Percentiles rank a stretch among this genome's conserved stretches.
phyloP scores from a whole-genome alignment of 2,113 vertebrate species.

The Pangasianodon gigas region DNA sequence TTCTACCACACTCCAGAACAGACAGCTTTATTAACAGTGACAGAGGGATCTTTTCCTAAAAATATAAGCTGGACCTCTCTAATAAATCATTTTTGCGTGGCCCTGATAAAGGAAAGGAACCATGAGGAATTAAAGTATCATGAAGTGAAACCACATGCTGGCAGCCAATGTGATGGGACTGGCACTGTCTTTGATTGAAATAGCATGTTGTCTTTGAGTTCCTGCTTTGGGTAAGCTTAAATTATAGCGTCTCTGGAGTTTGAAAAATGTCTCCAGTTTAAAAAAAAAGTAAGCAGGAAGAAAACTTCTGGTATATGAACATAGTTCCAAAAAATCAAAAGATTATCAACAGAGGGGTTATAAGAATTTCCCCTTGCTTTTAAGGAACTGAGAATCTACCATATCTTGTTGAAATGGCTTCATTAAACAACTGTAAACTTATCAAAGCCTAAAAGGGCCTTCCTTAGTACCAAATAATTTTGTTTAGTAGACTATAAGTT shows the following conservation, averaged over 20 bases:
- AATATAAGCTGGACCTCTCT: constrained; percentile 74
- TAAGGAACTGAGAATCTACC: neutral
- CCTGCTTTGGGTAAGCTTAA: constrained; percentile 68
- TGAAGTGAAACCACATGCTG: constrained; percentile 70
- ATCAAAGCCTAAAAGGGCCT: neutral
- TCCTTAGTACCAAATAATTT: neutral
- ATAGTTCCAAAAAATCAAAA: constrained; percentile 38
- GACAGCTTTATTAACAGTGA: constrained; percentile 77
- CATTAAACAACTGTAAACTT: neutral
- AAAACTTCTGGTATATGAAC: constrained; percentile 45
- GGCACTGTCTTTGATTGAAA: constrained; percentile 75
- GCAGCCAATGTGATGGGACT: constrained; percentile 66
- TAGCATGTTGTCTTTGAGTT: constrained; percentile 74
- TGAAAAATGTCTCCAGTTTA: constrained; percentile 58
- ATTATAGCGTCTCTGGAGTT: constrained; percentile 70
- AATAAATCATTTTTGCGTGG: constrained; percentile 80
- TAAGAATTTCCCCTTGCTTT: neutral
- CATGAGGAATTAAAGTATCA: constrained; percentile 72
- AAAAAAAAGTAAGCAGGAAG: neutral
- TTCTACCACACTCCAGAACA: constrained; percentile 62
- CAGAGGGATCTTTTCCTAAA: constrained; percentile 73
- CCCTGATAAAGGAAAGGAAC: constrained; percentile 70
- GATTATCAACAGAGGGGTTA: neutral
- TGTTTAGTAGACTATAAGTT: neutral
- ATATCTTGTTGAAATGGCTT: neutral